Evolutionary conservation across 92 coral and sea anemone genomes (phyloP), one percentile per base, ranked within the genome.

Genomic region (Paragorgia papillata): DNA sequence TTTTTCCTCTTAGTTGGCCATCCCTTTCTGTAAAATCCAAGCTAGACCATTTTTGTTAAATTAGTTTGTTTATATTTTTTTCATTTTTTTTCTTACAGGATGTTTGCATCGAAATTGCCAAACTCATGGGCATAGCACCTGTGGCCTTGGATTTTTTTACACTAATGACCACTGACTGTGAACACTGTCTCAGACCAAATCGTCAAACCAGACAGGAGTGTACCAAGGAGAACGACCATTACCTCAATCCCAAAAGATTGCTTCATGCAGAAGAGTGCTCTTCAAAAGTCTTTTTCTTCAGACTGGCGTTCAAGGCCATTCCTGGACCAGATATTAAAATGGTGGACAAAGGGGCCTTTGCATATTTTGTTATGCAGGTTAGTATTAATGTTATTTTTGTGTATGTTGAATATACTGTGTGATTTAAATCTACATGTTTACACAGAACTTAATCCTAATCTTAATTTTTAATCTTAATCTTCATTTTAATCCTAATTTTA

Each of bases 291-390:
- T 94, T 91, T 79, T 71, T 9, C 14, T 94, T 94, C 55, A 80
- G 76, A 64, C 84, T 94, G 41, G 83, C 80, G 27, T 84, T 94
- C 75, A 94, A 94, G 37, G 97, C 92, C 26, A 87, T 90, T 44
- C 80, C 69, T 68, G 97, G 90, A 26, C 77, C 89, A 20, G 89
- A 87, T 62, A 75, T 94, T 40, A 76, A 62, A 44, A 90, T 85
- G 18, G 51, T 78, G 28, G 85, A 80, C 27, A 49, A 62, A 28
- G 64, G 76, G 22, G 85, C 92, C 17, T 84, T 84, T 43, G 80
- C 74, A 57, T 94, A 94, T 64, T 86, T 89, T 66, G 89, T 91
- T 55, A 84, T 86, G 66, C 98, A 94, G 94, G 98, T 91, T n/a
- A n/a, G n/a, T n/a, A n/a, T n/a, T n/a, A 79, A n/a, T 28, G 29